phyloP scores from a whole-genome alignment of 1,140 invertebrate genomes.

The Lanistes nyassanus region DNA sequence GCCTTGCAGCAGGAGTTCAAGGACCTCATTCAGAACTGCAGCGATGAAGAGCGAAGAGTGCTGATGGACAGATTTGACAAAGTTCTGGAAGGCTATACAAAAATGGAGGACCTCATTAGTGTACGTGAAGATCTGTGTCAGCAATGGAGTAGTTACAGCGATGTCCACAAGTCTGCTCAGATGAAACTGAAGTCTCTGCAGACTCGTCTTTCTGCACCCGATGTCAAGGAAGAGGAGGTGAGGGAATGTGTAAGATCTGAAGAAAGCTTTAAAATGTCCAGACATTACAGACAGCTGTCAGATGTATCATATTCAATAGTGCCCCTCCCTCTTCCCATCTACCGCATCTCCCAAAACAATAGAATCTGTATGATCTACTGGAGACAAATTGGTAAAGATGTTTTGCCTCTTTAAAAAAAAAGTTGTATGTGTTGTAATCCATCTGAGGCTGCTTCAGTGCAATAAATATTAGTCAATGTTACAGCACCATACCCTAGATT shows the following conservation, averaged over 20 bases:
- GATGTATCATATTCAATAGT: too few relatives aligned
- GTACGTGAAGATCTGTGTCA: conserved; percentile 82
- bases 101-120: conserved; percentile 68
- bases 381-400: too few relatives aligned
- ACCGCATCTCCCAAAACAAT: too few relatives aligned
- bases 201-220: conserved; percentile 78
- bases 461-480: too few relatives aligned
- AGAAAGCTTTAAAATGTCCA: too few relatives aligned
- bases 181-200: conserved; percentile 83
- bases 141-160: conserved; percentile 83
- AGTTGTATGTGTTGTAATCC: too few relatives aligned
- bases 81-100: conserved; percentile 80
- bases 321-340: too few relatives aligned
- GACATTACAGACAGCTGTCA: too few relatives aligned
- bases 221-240: conserved; percentile 70
- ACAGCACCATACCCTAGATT: not conserved
- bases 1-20: conserved; percentile 79
- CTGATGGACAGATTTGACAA: conserved; percentile 80
- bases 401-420: too few relatives aligned
- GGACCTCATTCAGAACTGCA: conserved; percentile 76
- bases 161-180: conserved; percentile 82
- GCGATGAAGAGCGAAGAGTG: conserved; percentile 77
- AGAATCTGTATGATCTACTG: too few relatives aligned
- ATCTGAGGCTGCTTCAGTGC: too few relatives aligned
- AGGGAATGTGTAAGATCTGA: not conserved